Percentiles rank a stretch among this genome's conserved stretches.
Conservation (phyloP, 2,113 vertebrate genomes). For the Atractosteus spatula region DNA sequence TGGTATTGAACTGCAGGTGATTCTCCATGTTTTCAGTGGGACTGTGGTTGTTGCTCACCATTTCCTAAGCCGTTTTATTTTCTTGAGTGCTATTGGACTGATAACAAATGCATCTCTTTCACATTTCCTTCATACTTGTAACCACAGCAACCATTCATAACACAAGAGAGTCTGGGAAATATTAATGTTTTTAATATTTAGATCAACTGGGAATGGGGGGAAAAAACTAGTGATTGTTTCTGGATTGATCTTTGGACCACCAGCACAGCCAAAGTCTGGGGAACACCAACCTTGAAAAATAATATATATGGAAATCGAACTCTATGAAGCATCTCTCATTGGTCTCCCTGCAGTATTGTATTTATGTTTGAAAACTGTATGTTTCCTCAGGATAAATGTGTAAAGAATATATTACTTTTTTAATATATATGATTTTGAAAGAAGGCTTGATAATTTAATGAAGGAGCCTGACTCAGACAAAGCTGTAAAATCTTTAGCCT, state of each 20-base stretch:
- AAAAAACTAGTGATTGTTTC: constrained; percentile 49
- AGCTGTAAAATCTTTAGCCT: constrained; percentile 63
- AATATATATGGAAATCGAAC: constrained; percentile 74
- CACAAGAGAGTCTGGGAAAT: constrained; percentile 57
- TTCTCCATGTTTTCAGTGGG: no score
- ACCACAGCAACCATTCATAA: constrained; percentile 49
- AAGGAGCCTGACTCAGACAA: constrained; percentile 60
- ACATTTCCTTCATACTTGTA: not conserved
- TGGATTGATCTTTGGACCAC: constrained; percentile 52
- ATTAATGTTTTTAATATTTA: constrained; percentile 44
- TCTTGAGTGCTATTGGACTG: no score
- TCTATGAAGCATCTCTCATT: constrained; percentile 68
- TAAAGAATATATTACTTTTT: constrained; percentile 53
- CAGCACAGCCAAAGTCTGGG: constrained; percentile 59
- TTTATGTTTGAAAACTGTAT: constrained; percentile 67
- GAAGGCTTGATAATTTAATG: constrained; percentile 28
- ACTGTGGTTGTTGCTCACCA: no score
- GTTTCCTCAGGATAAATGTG: constrained; percentile 71
- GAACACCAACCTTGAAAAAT: constrained; percentile 66
- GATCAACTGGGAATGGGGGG: constrained; percentile 12
- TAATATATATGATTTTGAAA: constrained; percentile 52
- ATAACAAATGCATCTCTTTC: no score
- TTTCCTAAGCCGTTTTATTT: not conserved
- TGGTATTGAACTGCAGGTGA: no score
- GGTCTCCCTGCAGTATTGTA: constrained; percentile 66